A percentile compares a stretch with the other conserved stretches of the same genome.
Evolutionary conservation across 2,113 vertebrate species (phyloP).

Genomic region (Microcebus jonahi): DNA sequence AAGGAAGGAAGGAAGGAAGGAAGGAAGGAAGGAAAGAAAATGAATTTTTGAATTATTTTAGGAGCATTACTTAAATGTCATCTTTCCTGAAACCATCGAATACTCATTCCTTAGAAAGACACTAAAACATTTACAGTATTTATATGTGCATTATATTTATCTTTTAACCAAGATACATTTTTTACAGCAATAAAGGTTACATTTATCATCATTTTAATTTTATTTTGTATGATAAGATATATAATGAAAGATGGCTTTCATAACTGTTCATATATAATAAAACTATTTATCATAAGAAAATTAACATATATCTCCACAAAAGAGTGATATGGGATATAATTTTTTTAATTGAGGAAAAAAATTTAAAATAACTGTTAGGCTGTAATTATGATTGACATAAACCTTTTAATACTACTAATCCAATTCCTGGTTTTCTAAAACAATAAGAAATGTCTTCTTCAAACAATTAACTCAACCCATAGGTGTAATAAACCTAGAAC

Average conservation of each 20-base stretch:
- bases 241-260: background rate
- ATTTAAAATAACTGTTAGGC: background rate
- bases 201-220: background rate
- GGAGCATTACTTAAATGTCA: background rate
- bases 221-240: background rate
- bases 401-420: background rate
- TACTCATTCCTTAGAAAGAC: background rate
- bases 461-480: background rate
- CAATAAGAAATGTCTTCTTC: background rate
- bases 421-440: background rate
- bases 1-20: fast-evolving
- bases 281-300: background rate
- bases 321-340: background rate
- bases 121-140: background rate
- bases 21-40: no score
- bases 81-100: background rate
- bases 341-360: background rate
- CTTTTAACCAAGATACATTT: background rate
- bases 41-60: background rate
- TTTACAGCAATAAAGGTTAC: background rate
- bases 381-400: background rate
- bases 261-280: background rate
- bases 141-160: background rate
- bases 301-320: background rate
- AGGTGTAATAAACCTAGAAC: background rate